Conservation (phyloP, 2,113 vertebrate species). For the Eubucco bourcierii region DNA sequence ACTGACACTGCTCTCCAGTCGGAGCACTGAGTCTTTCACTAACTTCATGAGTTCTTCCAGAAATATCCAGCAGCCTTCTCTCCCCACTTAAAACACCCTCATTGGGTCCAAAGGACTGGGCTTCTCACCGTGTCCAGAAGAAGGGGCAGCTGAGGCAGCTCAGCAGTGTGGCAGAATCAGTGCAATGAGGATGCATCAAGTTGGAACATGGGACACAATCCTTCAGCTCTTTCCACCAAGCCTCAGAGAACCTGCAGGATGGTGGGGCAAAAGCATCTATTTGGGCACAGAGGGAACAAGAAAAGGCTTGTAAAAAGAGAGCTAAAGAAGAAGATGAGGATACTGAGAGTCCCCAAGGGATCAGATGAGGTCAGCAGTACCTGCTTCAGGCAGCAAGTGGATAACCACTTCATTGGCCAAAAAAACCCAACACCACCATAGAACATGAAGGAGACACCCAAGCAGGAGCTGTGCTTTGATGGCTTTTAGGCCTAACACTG, state of each 20-base stretch:
- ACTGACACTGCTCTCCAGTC: neutral
- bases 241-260: rapidly evolving
- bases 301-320: neutral
- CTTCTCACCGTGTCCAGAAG: rapidly evolving
- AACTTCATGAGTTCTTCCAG: neutral
- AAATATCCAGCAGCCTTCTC: neutral
- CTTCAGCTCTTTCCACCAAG: neutral
- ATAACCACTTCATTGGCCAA: neutral
- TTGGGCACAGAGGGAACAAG: neutral
- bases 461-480: neutral
- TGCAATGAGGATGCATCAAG: rapidly evolving
- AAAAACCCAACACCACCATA: rapidly evolving
- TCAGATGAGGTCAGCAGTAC: neutral
- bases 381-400: neutral
- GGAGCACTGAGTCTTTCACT: neutral
- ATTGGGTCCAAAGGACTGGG: neutral
- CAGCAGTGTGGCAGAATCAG: too few species aligned
- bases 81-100: neutral
- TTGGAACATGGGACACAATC: rapidly evolving
- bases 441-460: neutral
- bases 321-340: neutral
- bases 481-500: neutral
- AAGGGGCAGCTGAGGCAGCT: neutral
- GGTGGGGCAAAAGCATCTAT: rapidly evolving
- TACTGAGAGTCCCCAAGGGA: neutral